A percentile compares a stretch with the other conserved stretches of the same genome.
phyloP scores from a whole-genome alignment of 2,797 vertebrate species.

The Xerus rutilus region DNA sequence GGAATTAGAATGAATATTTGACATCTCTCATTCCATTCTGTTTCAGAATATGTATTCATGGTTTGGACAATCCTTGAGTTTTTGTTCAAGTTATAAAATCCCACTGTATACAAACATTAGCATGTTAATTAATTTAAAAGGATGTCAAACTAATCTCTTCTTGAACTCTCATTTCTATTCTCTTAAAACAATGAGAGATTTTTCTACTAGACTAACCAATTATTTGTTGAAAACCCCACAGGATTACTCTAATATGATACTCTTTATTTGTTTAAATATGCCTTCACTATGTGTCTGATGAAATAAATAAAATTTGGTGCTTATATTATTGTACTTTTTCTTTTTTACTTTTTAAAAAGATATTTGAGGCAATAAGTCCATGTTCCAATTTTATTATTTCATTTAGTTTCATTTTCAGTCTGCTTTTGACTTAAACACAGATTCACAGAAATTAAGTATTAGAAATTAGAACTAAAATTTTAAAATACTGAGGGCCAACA shows the following conservation, averaged over 20 bases:
- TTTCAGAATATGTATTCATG: background rate
- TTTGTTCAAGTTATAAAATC: conserved; percentile 27
- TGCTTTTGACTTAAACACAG: background rate
- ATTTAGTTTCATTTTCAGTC: background rate
- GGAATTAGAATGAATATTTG: conserved; percentile 1
- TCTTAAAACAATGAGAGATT: background rate
- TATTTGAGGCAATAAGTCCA: background rate
- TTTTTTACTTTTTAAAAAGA: background rate
- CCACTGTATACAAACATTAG: conserved; percentile 45
- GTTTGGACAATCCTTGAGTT: background rate
- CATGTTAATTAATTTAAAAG: conserved; percentile 43
- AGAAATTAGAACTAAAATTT: background rate
- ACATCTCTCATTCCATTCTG: background rate
- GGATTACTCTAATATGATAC: background rate
- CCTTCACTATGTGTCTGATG: background rate
- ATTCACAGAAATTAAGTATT: background rate
- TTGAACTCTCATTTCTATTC: background rate
- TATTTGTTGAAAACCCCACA: background rate
- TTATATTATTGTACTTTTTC: background rate
- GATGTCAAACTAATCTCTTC: background rate
- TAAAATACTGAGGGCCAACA: background rate
- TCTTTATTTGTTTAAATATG: background rate
- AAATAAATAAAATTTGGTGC: conserved; percentile 1
- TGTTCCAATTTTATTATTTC: background rate
- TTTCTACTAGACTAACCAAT: background rate